Evolutionary conservation across 2,113 vertebrate genomes (phyloP).

Genomic region (Harpagus bidentatus): DNA sequence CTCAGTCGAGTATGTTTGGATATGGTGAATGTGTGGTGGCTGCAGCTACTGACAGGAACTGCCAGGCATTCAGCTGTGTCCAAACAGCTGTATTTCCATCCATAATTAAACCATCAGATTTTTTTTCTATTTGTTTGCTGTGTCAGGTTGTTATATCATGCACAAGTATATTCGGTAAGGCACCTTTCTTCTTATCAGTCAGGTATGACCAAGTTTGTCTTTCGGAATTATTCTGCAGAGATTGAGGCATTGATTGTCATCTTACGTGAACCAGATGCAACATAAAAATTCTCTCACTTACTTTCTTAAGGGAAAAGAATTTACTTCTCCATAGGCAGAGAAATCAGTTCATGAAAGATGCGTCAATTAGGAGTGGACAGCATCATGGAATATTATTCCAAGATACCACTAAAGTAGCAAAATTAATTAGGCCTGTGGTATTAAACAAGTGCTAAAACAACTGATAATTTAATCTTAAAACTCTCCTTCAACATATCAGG

Average conservation of each 20-base stretch:
- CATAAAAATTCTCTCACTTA: neutral
- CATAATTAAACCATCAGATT: neutral
- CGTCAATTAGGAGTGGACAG: slow-evolving; percentile 26
- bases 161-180: neutral
- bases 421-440: slow-evolving; percentile 8
- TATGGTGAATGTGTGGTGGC: neutral
- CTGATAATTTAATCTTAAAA: neutral
- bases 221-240: slow-evolving; percentile 24
- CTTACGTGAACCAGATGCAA: neutral
- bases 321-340: neutral
- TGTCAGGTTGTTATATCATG: neutral
- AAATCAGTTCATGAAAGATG: neutral
- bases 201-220: slow-evolving; percentile 29
- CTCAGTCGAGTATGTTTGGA: neutral
- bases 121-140: neutral
- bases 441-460: slow-evolving; percentile 34
- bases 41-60: neutral
- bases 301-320: neutral
- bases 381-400: slow-evolving; percentile 14
- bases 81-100: neutral
- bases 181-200: neutral
- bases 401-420: neutral
- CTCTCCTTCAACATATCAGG: neutral
- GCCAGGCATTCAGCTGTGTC: neutral
- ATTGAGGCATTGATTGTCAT: neutral